Percentiles rank a stretch among this genome's conserved stretches.
Conservation (phyloP, 2,113 vertebrate genomes). For the Engraulis encrasicolus region DNA sequence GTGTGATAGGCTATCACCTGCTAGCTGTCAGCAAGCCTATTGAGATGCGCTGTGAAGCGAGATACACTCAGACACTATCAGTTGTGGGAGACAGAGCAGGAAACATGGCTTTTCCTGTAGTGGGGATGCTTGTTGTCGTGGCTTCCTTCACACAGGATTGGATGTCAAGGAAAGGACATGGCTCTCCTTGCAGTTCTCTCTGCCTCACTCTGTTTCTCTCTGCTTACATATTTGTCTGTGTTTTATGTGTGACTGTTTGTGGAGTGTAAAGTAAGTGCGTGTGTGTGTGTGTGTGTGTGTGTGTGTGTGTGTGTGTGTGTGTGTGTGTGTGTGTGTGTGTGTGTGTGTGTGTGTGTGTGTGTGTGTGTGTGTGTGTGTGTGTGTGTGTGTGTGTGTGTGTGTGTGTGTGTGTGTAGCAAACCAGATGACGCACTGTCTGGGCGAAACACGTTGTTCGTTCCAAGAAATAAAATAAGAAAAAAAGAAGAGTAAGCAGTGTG, state of each 20-base stretch:
- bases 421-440: too few relatives aligned
- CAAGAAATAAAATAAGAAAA: too few relatives aligned
- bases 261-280: not conserved
- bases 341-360: too few relatives aligned
- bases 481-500: too few relatives aligned
- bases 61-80: not conserved
- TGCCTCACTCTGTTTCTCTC: not conserved
- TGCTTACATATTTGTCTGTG: not conserved
- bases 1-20: not conserved
- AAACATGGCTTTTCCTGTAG: not conserved
- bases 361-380: too few relatives aligned
- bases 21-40: not conserved
- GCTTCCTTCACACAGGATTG: not conserved
- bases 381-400: too few relatives aligned
- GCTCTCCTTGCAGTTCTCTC: not conserved
- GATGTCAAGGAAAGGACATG: not conserved
- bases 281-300: too few relatives aligned
- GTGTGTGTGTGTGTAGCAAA: too few relatives aligned
- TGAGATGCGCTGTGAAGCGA: not conserved
- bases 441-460: too few relatives aligned
- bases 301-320: too few relatives aligned
- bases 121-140: not conserved
- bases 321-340: too few relatives aligned
- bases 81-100: not conserved
- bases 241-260: not conserved